These are phyloP conservation scores for Drosophila azteca DNA, from an alignment of 1,140 invertebrate species.

Conservation along the genomic window DNA sequence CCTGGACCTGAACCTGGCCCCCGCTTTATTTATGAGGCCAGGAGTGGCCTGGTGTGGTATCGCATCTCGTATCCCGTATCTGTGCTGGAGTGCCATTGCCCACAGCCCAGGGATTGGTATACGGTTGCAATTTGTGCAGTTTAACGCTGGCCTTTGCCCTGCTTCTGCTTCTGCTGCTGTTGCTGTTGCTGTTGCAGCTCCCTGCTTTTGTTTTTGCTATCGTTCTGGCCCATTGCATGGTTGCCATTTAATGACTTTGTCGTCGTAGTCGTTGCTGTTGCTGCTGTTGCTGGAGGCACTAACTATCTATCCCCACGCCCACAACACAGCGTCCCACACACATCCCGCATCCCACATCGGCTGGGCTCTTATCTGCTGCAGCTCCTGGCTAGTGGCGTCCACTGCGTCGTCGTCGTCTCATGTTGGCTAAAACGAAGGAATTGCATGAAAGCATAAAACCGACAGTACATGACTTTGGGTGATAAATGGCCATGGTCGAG, in stretches of 20 bases:
- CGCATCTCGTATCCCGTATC: conserved; percentile 2
- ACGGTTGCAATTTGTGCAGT: conserved; percentile 82
- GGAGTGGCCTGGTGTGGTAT: conserved; percentile 25
- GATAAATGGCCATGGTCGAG: conserved; percentile 64
- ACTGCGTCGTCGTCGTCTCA: conserved; percentile 48
- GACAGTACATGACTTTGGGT: conserved; percentile 81
- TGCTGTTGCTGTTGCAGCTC: neutral
- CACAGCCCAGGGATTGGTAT: conserved; percentile 33
- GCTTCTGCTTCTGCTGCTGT: conserved; percentile 37
- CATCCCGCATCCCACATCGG: neutral
- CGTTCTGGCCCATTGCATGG: conserved; percentile 6
- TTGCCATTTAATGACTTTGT: conserved; percentile 78
- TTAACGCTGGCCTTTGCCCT: conserved; percentile 78
- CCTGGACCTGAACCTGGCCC: neutral
- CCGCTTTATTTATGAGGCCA: conserved; percentile 73
- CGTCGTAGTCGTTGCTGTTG: conserved; percentile 53
- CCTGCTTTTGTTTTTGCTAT: neutral
- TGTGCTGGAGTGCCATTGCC: conserved; percentile 21
- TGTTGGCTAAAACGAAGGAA: conserved; percentile 78
- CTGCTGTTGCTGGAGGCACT: conserved; percentile 34
- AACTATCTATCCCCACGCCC: conserved; percentile 26
- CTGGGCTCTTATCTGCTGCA: conserved; percentile 32
- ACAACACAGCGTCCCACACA: neutral
- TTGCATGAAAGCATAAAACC: conserved; percentile 81
- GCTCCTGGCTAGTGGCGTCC: conserved; percentile 27